These are phyloP conservation scores for Lytechinus pictus DNA, from an alignment of 35 echinoderm and acorn worm species.

Conservation along the genomic window DNA sequence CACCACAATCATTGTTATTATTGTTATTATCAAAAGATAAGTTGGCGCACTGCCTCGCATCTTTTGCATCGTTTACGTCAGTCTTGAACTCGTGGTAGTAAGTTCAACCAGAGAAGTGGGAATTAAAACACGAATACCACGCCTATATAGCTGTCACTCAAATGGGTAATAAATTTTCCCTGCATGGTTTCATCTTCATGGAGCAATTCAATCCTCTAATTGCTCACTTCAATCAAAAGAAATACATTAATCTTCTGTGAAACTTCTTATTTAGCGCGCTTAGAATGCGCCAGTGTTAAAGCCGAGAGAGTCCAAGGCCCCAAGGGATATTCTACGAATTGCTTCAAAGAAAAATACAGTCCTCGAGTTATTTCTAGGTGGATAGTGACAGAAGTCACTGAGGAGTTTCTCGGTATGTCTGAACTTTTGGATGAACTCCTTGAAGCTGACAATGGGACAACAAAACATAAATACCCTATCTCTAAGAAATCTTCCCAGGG, in stretches of 20 bases:
- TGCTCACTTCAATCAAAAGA: neutral
- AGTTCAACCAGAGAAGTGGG: neutral
- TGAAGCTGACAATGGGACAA: neutral
- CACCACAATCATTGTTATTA: neutral
- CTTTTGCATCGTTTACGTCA: neutral
- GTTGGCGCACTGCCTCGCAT: neutral
- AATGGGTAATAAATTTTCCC: neutral
- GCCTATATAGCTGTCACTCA: neutral
- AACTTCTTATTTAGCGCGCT: neutral
- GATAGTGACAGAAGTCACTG: neutral
- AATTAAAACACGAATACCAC: neutral
- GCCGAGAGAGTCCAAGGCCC: neutral
- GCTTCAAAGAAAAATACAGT: neutral
- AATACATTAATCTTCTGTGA: neutral
- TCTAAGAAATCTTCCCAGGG: neutral
- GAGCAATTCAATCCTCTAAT: neutral
- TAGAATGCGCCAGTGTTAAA: neutral
- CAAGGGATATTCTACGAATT: neutral
- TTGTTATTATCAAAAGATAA: neutral
- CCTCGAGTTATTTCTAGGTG: neutral
- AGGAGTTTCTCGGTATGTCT: neutral
- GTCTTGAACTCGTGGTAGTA: neutral
- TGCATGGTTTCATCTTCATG: neutral
- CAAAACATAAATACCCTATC: neutral
- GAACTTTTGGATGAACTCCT: neutral